A percentile compares a stretch with the other conserved stretches of the same genome.
These are phyloP conservation scores for Takifugu flavidus DNA, from an alignment of 2,113 vertebrate species.

Conservation along the genomic window DNA sequence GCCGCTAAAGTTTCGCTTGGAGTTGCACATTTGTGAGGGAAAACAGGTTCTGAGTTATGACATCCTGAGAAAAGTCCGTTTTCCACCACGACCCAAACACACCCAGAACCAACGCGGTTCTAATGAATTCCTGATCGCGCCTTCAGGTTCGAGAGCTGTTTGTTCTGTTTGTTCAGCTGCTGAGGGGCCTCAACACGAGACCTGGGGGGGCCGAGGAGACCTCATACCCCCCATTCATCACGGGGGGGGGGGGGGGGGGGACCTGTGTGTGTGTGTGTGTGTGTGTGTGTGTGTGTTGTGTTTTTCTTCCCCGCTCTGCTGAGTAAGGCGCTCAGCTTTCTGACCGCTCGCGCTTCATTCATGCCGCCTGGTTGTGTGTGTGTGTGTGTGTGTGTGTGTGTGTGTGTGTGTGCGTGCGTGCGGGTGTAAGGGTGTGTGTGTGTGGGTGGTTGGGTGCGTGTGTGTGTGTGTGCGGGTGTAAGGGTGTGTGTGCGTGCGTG, in stretches of 20 bases:
- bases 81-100: constrained; percentile 54
- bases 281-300: no score
- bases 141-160: constrained; percentile 52
- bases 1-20: constrained; percentile 34
- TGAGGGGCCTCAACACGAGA: constrained; percentile 64
- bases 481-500: no score
- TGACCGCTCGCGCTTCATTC: constrained; percentile 52
- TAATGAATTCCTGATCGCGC: constrained; percentile 65
- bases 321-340: constrained; percentile 66
- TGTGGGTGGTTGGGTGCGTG: neutral
- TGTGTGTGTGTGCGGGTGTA: neutral
- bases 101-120: constrained; percentile 48
- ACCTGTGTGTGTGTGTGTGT: constrained; percentile 35
- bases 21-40: constrained; percentile 16
- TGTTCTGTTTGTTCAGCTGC: constrained; percentile 79
- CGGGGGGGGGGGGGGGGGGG: constrained; percentile 24
- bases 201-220: constrained; percentile 72
- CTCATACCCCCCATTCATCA: constrained; percentile 77
- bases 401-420: no score
- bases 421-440: neutral
- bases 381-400: no score
- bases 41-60: constrained; percentile 33
- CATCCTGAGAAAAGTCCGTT: constrained; percentile 34
- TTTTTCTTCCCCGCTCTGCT: constrained; percentile 55
- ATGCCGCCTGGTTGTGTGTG: constrained; percentile 18